A percentile compares a stretch with the other conserved stretches of the same genome.
These are phyloP conservation scores for Helogale parvula DNA, from an alignment of 2,113 vertebrate species.

Conservation along the genomic window DNA sequence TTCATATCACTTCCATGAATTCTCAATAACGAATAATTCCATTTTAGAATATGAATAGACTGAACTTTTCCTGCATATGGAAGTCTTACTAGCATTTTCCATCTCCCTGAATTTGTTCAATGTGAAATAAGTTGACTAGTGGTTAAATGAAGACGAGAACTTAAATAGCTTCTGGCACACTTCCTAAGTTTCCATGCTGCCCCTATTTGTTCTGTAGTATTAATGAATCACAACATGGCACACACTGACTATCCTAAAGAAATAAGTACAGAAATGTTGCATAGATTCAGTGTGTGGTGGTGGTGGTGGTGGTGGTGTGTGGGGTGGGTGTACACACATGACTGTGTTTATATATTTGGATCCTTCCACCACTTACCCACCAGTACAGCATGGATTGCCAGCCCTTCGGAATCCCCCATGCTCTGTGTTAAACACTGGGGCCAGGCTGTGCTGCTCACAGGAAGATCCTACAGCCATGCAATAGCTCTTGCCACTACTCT, in stretches of 20 bases:
- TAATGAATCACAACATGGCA: background rate
- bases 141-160: background rate
- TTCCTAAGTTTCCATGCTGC: background rate
- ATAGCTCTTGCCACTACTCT: background rate
- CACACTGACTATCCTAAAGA: background rate
- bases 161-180: background rate
- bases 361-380: background rate
- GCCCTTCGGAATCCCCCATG: background rate
- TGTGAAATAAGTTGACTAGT: background rate
- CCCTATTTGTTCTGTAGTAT: background rate
- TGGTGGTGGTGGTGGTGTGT: background rate
- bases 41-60: background rate
- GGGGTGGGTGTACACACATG: background rate
- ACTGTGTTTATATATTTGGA: background rate
- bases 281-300: background rate
- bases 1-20: background rate
- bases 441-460: fast-evolving
- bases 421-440: background rate
- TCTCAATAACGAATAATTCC: background rate
- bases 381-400: background rate
- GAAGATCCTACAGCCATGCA: background rate
- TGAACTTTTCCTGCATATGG: background rate
- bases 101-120: background rate
- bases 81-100: background rate
- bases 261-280: background rate